A percentile compares a stretch with the other conserved stretches of the same genome.
Conservation (phyloP, 1,140 invertebrate species). For the Atta cephalotes region DNA sequence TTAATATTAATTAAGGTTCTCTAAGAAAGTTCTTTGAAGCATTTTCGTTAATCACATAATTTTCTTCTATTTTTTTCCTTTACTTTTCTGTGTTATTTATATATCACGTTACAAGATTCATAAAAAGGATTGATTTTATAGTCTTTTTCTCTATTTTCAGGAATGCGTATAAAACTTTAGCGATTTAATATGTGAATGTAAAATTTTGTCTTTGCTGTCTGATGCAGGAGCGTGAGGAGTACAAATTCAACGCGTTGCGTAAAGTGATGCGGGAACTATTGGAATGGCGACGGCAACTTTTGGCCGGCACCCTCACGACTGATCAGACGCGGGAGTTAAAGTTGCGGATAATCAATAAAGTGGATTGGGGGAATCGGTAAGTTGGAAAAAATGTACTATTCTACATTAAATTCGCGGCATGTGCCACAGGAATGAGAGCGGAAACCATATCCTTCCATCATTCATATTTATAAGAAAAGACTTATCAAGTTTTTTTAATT, state of each 20-base stretch:
- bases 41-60: not conserved
- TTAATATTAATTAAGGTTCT: not conserved
- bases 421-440: not conserved
- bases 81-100: not conserved
- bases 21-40: not conserved
- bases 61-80: not conserved
- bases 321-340: constrained; percentile 95
- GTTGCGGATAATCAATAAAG: constrained; percentile 94
- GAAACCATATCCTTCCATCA: not conserved
- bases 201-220: not conserved
- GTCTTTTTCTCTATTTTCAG: not conserved
- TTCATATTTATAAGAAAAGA: not conserved
- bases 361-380: constrained; percentile 98
- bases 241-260: constrained; percentile 93
- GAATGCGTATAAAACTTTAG: not conserved
- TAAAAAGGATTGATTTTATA: not conserved
- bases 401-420: constrained; percentile 14
- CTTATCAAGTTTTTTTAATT: constrained; percentile 7
- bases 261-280: constrained; percentile 96
- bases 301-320: constrained; percentile 94
- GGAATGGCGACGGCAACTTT: constrained; percentile 93
- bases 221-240: constrained; percentile 91
- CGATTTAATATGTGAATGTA: not conserved
- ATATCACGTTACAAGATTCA: not conserved
- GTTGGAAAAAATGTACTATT: constrained; percentile 80